Base-by-base conservation (phyloP, 2,888 invertebrate genomes). In the Bhutanitis thaidina region DNA sequence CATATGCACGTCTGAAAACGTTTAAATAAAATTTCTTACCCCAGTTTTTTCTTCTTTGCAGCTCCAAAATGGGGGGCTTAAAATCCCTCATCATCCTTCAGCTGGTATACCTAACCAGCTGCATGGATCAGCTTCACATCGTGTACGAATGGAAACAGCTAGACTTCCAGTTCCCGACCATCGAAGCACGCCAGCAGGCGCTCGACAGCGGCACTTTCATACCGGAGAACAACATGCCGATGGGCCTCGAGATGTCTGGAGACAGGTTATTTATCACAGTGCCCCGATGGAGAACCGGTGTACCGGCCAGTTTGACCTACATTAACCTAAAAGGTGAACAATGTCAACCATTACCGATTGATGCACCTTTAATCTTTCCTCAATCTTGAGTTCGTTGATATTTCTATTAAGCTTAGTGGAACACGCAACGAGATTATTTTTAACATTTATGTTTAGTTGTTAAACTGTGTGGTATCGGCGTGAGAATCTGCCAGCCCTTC, bases 271-370 rank as follows among this genome's bases (percentile, higher is more conserved):
- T 95, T 67, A 77, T 95, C 12, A 94, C 94, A 0, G 90, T 95
- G 45, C 95, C 95, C 1, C 90, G 95, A 60, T 95, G 95, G 95
- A 92, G 91, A 64, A 69, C 80, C 14, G 96, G 96, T 8, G 94
- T 95, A 15, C 93, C 95, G 0, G 92, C 94, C 16, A 94, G 94
- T 54, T 88, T 96, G 71, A 93, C 92, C 66, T 94, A 94, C 76
- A 92, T 95, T 62, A 91, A 93, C 69, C 79, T 93, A 61, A 93
- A 92, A 85, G 94, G 94, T 94, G 43, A 20, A 20, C 20, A 20
- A 20, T 20, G 20, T 20, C 20, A 20, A 2, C 20, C 3, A 20
- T 20, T 20, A 3, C 3, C 5, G 2, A 20, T 3, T 20, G 3
- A 5, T 20, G 5, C 5, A 3, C 20, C 5, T 20, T 20, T 20